phyloP scores from a whole-genome alignment of 30 jellyfish, hydroid and myxozoan species.

The Chrysaora quinquecirrha region DNA sequence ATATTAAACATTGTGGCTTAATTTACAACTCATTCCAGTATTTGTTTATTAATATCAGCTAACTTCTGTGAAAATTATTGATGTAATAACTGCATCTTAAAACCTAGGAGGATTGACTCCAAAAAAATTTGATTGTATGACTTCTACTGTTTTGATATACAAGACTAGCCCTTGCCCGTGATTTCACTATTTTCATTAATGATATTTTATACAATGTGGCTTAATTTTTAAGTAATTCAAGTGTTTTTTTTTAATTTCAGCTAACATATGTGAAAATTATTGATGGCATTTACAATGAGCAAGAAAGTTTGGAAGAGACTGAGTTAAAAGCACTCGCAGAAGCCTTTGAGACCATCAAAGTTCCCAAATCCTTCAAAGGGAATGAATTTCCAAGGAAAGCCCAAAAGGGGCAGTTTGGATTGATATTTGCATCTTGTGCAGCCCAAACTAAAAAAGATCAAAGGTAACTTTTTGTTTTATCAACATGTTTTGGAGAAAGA shows the following conservation, averaged over 20 bases:
- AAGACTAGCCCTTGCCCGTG: too few relatives aligned
- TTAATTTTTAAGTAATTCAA: too few relatives aligned
- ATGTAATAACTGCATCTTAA: too few relatives aligned
- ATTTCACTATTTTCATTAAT: too few relatives aligned
- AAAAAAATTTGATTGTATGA: too few relatives aligned
- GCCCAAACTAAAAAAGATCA: neutral
- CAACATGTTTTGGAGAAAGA: neutral
- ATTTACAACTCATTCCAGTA: too few relatives aligned
- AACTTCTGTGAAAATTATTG: too few relatives aligned
- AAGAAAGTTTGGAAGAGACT: conserved; percentile 38
- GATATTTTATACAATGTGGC: too few relatives aligned
- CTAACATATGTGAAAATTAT: conserved; percentile 47
- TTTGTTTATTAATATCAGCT: too few relatives aligned
- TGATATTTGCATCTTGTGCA: conserved; percentile 2
- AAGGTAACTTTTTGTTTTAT: neutral
- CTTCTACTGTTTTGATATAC: too few relatives aligned
- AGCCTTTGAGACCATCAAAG: conserved; percentile 27
- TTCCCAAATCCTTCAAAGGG: conserved; percentile 19
- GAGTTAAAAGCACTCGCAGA: conserved; percentile 40
- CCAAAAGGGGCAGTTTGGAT: neutral
- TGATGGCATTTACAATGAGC: conserved; percentile 61
- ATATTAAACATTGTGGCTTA: too few relatives aligned
- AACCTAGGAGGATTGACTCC: too few relatives aligned
- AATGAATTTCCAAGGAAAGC: neutral
- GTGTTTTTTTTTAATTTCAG: conserved; percentile 27